Percentiles rank a stretch among this genome's conserved stretches.
Evolutionary conservation across 2,113 vertebrate genomes (phyloP).

Genomic region (Prionailurus bengalensis): DNA sequence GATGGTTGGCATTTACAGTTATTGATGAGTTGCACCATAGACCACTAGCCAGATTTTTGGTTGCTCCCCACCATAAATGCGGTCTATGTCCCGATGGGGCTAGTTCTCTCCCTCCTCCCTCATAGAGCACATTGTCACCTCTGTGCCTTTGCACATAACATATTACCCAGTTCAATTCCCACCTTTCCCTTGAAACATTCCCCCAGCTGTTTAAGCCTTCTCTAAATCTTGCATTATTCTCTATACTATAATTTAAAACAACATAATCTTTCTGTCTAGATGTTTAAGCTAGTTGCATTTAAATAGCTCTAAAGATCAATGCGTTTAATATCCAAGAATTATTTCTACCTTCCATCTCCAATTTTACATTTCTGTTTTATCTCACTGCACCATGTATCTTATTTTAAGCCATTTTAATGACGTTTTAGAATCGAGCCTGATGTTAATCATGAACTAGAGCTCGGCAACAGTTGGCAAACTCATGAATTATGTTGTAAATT

Average conservation of each 20-base stretch:
- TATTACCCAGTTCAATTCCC: background rate
- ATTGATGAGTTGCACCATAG: background rate
- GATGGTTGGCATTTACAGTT: background rate
- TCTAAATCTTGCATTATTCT: background rate
- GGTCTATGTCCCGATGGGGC: background rate
- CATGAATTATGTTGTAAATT: constrained; percentile 36
- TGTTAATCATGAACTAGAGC: background rate
- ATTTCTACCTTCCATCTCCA: constrained; percentile 15
- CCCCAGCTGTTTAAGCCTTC: background rate
- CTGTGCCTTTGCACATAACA: background rate
- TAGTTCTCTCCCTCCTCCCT: background rate
- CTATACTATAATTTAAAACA: background rate
- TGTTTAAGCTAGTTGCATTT: constrained; percentile 6
- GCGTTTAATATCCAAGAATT: constrained; percentile 40
- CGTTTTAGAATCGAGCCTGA: constrained; percentile 39
- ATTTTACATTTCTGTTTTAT: constrained; percentile 14
- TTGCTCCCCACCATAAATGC: background rate
- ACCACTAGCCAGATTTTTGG: background rate
- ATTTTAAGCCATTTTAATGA: constrained; percentile 31
- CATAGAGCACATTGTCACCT: background rate
- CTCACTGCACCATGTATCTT: background rate
- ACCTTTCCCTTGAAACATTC: constrained; percentile 1
- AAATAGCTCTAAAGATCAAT: background rate
- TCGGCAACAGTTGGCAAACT: background rate
- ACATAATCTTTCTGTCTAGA: background rate